Evolutionary conservation across 2,888 invertebrate species (phyloP).

Genomic region (Papilio demoleus): DNA sequence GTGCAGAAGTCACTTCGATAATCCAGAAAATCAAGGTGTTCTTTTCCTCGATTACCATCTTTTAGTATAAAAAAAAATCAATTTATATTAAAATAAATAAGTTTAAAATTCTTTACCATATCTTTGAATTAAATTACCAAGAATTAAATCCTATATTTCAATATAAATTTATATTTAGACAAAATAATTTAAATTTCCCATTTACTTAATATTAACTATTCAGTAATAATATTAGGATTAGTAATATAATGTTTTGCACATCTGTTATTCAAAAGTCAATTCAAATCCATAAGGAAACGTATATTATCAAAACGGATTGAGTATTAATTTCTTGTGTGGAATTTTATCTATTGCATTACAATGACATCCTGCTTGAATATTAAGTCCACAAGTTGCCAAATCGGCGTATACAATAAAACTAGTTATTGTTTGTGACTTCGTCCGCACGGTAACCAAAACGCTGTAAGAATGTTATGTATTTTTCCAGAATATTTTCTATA

Average conservation of each 20-base stretch:
- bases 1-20: no score
- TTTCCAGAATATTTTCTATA: no score
- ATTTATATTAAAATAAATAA: neutral
- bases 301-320: neutral
- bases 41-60: no score
- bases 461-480: no score
- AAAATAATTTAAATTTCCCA: neutral
- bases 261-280: constrained; percentile 1
- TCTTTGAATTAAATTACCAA: neutral
- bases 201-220: neutral
- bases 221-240: neutral
- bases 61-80: no score
- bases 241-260: neutral
- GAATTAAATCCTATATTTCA: neutral
- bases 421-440: no score
- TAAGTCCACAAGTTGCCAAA: neutral
- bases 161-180: neutral
- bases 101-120: neutral
- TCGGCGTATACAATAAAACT: no score
- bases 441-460: no score
- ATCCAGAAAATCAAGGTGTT: no score
- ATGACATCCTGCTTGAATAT: constrained; percentile 5
- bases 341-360: constrained; percentile 6
- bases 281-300: neutral
- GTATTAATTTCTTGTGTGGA: constrained; percentile 4